A percentile compares a stretch with the other conserved stretches of the same genome.
Conservation (phyloP, 2,797 vertebrate genomes). For the Margarornis squamiger region DNA sequence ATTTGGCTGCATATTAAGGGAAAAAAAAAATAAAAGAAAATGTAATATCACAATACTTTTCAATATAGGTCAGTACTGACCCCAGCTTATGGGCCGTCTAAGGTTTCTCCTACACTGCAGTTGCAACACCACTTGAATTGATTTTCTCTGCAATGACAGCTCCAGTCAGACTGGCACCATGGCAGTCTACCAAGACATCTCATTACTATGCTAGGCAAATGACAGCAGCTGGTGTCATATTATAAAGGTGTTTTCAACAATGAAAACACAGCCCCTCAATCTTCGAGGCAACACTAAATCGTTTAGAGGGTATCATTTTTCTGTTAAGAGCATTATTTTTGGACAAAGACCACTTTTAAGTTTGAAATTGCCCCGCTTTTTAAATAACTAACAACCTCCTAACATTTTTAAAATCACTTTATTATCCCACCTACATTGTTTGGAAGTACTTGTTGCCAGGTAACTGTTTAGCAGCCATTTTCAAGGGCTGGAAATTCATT, state of each 20-base stretch:
- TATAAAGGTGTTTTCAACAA: constrained; percentile 83
- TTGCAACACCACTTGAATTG: constrained; percentile 84
- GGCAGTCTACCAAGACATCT: constrained; percentile 76
- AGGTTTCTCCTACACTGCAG: constrained; percentile 80
- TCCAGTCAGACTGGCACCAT: constrained; percentile 95
- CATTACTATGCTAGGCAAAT: constrained; percentile 82
- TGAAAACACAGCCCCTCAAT: constrained; percentile 79
- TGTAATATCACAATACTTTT: constrained; percentile 56
- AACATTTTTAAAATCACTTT: constrained; percentile 64
- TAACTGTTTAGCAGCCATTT: constrained; percentile 83
- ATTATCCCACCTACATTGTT: constrained; percentile 71
- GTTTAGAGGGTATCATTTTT: constrained; percentile 82
- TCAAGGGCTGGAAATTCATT: constrained; percentile 69
- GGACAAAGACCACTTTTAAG: constrained; percentile 80
- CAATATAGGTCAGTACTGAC: constrained; percentile 73
- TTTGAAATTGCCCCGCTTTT: constrained; percentile 73
- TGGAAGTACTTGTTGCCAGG: constrained; percentile 79
- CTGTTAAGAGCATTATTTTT: constrained; percentile 87
- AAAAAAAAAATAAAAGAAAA: constrained; percentile 58
- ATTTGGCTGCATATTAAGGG: constrained; percentile 68
- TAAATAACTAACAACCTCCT: constrained; percentile 54
- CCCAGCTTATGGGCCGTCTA: constrained; percentile 75
- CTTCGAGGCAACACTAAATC: constrained; percentile 82
- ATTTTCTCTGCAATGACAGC: constrained; percentile 94
- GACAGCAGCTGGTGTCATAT: constrained; percentile 88